Conservation (phyloP, 1,140 invertebrate species). For the Drosophila nigrodunni region DNA sequence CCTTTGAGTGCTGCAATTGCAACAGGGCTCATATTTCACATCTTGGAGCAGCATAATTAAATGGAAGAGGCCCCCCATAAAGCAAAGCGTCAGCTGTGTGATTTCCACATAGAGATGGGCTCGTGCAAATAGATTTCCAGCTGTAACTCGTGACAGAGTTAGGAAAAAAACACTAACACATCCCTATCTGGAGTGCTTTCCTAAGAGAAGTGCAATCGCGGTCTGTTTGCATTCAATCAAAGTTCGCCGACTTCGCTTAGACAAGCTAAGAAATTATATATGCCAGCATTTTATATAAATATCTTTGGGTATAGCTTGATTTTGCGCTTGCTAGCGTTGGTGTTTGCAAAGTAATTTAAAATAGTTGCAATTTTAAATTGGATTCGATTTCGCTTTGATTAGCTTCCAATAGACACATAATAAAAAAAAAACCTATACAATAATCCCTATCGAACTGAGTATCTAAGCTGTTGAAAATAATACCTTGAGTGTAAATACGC, state of each 20-base stretch:
- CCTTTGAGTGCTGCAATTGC: slow-evolving; percentile 42
- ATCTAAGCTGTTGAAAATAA: slow-evolving; percentile 14
- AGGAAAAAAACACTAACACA: not conserved
- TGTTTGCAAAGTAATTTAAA: slow-evolving; percentile 44
- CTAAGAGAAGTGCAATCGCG: slow-evolving; percentile 6
- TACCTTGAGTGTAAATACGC: slow-evolving; percentile 7
- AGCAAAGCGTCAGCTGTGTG: slow-evolving; percentile 25
- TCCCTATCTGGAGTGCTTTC: slow-evolving; percentile 14
- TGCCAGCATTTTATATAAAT: slow-evolving; percentile 7
- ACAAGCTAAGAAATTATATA: slow-evolving; percentile 13
- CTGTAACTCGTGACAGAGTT: not conserved
- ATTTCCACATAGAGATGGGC: not conserved
- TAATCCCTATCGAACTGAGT: slow-evolving; percentile 20
- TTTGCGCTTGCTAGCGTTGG: slow-evolving; percentile 13
- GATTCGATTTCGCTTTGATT: slow-evolving; percentile 21
- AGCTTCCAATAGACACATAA: not conserved
- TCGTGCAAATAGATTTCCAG: not conserved
- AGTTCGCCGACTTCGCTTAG: slow-evolving; percentile 34
- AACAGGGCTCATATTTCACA: not conserved
- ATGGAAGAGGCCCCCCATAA: not conserved
- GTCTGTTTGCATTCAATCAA: slow-evolving; percentile 56
- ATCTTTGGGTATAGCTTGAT: not conserved
- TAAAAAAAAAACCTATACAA: not conserved
- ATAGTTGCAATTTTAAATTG: slow-evolving; percentile 37
- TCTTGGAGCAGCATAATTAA: slow-evolving; percentile 8